Evolutionary conservation across 2,797 vertebrate species (phyloP), one percentile per base, ranked within the genome.

Genomic region (Eidolon dupreanum): DNA sequence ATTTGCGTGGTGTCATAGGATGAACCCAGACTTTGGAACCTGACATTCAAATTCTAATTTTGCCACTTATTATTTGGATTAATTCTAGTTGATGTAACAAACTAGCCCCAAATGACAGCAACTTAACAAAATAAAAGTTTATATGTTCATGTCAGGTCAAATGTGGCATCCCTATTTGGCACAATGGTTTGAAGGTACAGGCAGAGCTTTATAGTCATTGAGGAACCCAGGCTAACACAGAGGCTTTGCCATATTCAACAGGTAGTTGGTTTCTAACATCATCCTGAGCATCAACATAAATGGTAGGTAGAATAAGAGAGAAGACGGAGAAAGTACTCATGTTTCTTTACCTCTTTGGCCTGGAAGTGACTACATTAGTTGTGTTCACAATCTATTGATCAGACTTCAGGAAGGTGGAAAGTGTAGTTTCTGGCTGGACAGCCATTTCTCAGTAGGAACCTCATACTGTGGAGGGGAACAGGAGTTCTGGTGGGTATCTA

Each of bases 381-480:
- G 2, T 57, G 61, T 53, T 59, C 73, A 68, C 0, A 4, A 57
- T 38, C 22, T 59, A 0, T 57, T 46, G 36, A n/a, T 51, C 77
- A 65, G 53, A 87, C 46, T 5, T 61, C 49, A 71, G 83, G 33
- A 59, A 57, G 46, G 16, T 70, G 24, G 63, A 12, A 49, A 70
- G 13, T 6, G 2, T 28, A 1, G 5, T 61, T 51, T 82, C 43
- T 43, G 66, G n/a, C 43, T 38, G 20, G 61, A 22, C 3, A 57
- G 53, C 68, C 17, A 0, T 86, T 66, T 77, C 74, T 65, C 31
- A 63, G 81, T 15, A 43, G 70, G 63, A 77, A 31, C 0, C 0
- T 6, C 12, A 13, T 6, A 0, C 24, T 33, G 0, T 33, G 51
- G 26, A 3, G 13, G 19, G 41, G 26, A n/a, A 11, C 31, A 6